Percentiles rank a stretch among this genome's conserved stretches.
Conservation (phyloP, 2,113 vertebrate genomes). For the Megaceryle torquata region DNA sequence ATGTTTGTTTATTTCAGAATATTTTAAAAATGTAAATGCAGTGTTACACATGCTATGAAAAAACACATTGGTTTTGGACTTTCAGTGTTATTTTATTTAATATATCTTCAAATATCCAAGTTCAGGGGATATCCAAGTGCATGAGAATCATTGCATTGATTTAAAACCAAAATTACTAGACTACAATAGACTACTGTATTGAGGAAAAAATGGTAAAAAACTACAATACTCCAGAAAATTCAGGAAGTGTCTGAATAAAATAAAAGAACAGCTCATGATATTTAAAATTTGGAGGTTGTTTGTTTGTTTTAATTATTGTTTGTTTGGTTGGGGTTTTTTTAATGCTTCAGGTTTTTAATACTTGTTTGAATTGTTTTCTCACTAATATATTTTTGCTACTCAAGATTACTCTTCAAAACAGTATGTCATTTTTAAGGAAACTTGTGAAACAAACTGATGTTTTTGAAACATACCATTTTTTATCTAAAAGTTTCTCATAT, state of each 20-base stretch:
- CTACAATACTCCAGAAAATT: not conserved
- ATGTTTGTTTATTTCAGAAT: not conserved
- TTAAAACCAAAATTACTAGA: not conserved
- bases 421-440: not conserved
- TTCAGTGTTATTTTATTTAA: not conserved
- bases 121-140: not conserved
- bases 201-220: not conserved
- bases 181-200: accelerated
- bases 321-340: not conserved
- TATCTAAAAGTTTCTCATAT: not conserved
- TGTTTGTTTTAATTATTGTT: not conserved
- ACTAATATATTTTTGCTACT: not conserved
- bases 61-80: not conserved
- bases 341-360: not conserved
- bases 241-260: not conserved
- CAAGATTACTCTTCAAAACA: not conserved
- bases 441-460: not conserved
- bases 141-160: not conserved
- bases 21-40: not conserved
- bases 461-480: not conserved
- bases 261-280: not conserved
- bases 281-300: not conserved
- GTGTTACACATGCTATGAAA: not conserved
- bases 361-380: not conserved
- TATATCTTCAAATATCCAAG: not conserved